Evolutionary conservation across 2,797 vertebrate species (phyloP).

Genomic region (Lagorchestes hirsutus): DNA sequence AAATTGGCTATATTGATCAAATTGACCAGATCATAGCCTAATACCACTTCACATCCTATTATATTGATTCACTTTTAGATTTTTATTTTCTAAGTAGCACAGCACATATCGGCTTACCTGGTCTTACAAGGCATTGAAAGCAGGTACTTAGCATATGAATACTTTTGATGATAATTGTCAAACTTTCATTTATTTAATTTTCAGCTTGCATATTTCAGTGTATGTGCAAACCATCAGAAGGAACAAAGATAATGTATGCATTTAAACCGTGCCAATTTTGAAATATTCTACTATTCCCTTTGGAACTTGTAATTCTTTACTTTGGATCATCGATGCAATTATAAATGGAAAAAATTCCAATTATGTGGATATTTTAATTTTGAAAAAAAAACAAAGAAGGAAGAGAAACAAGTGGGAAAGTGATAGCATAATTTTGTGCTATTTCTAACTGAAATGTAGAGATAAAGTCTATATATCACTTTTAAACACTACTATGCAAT

Average conservation of each 20-base stretch:
- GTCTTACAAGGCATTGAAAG: neutral
- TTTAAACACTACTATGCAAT: conserved; percentile 40
- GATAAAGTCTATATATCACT: conserved; percentile 11
- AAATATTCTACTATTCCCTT: conserved; percentile 25
- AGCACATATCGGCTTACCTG: neutral
- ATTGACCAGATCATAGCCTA: neutral
- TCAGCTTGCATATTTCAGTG: neutral
- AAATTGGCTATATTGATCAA: conserved; percentile 7
- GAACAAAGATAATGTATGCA: conserved; percentile 1
- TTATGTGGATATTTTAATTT: conserved; percentile 2
- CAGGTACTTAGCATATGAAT: neutral
- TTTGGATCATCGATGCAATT: conserved; percentile 3
- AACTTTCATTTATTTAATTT: neutral
- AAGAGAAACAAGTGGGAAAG: neutral
- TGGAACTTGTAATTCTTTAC: conserved; percentile 5
- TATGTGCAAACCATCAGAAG: conserved; percentile 13
- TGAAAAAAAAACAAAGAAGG: neutral
- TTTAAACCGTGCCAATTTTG: conserved; percentile 10
- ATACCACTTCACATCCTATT: neutral
- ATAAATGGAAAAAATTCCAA: conserved; percentile 15
- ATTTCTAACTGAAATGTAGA: conserved; percentile 39
- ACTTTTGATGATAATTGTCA: neutral
- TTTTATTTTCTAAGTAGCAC: neutral
- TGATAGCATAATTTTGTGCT: conserved; percentile 4
- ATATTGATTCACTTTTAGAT: neutral